phyloP scores from a whole-genome alignment of 2,888 invertebrate genomes.

The Microctonus hyperodae region DNA sequence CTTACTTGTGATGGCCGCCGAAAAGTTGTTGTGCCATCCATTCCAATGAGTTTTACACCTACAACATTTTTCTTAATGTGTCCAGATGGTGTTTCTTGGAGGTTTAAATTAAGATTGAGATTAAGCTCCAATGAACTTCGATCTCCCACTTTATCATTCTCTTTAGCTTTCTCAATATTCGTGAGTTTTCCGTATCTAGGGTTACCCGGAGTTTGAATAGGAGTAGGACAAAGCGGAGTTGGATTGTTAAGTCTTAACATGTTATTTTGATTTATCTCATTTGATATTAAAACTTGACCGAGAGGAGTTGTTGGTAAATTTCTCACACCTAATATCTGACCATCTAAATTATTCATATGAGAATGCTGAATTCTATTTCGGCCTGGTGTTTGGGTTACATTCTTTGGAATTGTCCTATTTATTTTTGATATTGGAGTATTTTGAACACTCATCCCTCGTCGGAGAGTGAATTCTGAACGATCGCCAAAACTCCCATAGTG shows the following conservation, averaged over 20 bases:
- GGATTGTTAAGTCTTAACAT: constrained; percentile 33
- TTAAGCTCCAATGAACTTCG: constrained; percentile 56
- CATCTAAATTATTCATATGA: constrained; percentile 31
- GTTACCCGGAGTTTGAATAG: constrained; percentile 34
- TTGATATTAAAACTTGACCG: constrained; percentile 41
- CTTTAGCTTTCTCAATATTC: constrained; percentile 40
- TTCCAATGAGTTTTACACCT: constrained; percentile 59
- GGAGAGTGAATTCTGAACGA: constrained; percentile 16
- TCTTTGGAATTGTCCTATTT: constrained; percentile 20
- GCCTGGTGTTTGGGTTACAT: constrained; percentile 30
- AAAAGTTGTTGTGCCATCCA: constrained; percentile 59
- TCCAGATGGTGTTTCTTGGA: constrained; percentile 33
- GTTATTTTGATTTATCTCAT: constrained; percentile 35
- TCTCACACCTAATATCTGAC: constrained; percentile 58
- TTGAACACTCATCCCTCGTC: constrained; percentile 32
- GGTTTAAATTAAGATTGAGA: constrained; percentile 49
- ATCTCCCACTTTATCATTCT: constrained; percentile 45
- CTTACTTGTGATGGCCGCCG: constrained; percentile 57
- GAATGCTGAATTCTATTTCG: constrained; percentile 19
- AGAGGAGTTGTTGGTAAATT: constrained; percentile 43
- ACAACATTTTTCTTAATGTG: constrained; percentile 57
- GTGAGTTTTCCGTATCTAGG: constrained; percentile 39
- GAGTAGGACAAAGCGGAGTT: constrained; percentile 30
- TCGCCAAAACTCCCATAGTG: constrained; percentile 24
- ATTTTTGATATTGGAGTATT: constrained; percentile 27